These are phyloP conservation scores for Exephanes ischioxanthus DNA, from an alignment of 2,888 invertebrate species.

Conservation along the genomic window DNA sequence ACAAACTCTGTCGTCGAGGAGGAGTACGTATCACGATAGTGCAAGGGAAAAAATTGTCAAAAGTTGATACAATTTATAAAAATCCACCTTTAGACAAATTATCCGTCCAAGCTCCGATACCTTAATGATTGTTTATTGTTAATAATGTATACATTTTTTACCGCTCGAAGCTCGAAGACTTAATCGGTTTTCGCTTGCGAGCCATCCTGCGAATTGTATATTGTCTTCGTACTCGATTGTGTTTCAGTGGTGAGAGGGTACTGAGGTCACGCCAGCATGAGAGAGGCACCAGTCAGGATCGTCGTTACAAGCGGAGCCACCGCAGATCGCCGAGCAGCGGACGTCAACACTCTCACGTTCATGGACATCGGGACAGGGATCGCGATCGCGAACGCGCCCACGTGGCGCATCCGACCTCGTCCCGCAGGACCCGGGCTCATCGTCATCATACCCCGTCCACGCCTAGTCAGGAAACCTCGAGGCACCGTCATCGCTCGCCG, in stretches of 20 bases:
- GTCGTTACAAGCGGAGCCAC: constrained; percentile 94
- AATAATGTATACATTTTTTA: too few relatives aligned
- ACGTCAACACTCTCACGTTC: constrained; percentile 88
- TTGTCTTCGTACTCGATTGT: constrained; percentile 54
- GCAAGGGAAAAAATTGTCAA: not conserved
- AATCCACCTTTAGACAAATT: not conserved
- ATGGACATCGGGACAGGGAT: constrained; percentile 75
- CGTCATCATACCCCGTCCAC: constrained; percentile 81
- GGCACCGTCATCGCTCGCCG: constrained; percentile 81
- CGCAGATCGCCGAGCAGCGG: constrained; percentile 93
- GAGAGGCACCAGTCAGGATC: constrained; percentile 92
- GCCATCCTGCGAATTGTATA: constrained; percentile 41
- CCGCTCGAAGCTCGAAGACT: not conserved
- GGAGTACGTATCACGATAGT: constrained; percentile 1
- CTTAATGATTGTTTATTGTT: too few relatives aligned
- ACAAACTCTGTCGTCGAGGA: not conserved
- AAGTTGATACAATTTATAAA: not conserved
- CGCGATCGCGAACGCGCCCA: constrained; percentile 77
- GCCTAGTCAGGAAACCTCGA: constrained; percentile 78
- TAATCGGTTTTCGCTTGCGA: not conserved
- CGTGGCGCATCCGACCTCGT: constrained; percentile 76
- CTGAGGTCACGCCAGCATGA: constrained; percentile 88
- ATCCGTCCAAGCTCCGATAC: not conserved
- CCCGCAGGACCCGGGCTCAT: constrained; percentile 78
- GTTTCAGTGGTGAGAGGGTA: constrained; percentile 87